Evolutionary conservation across 2,888 invertebrate species (phyloP).

Genomic region (Tricholauxania praeusta): DNA sequence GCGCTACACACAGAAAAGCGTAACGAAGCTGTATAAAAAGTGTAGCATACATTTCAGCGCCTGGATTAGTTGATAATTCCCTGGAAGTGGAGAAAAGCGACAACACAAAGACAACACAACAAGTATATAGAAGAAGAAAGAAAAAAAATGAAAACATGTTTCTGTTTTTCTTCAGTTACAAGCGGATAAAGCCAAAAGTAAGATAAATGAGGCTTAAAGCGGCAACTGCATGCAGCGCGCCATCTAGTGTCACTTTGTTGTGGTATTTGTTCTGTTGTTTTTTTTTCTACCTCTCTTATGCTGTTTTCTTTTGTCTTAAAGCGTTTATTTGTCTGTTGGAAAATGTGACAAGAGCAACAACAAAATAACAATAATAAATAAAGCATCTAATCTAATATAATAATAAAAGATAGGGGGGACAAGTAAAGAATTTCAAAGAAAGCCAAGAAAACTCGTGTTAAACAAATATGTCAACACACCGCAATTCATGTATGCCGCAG

Average conservation of each 20-base stretch:
- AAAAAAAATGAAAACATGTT: constrained; percentile 7
- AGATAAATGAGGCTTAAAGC: constrained; percentile 29
- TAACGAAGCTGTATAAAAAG: neutral
- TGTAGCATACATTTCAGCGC: constrained; percentile 23
- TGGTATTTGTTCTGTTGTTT: neutral
- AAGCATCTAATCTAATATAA: neutral
- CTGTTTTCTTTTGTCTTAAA: neutral
- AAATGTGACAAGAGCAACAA: constrained; percentile 12
- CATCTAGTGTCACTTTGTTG: constrained; percentile 7
- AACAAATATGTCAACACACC: constrained; percentile 8
- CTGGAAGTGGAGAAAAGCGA: neutral
- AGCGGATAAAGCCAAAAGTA: constrained; percentile 27
- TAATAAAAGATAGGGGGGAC: neutral
- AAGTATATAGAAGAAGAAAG: neutral
- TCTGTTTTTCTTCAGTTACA: constrained; percentile 16
- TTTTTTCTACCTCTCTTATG: neutral
- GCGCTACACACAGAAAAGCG: neutral
- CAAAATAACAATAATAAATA: constrained; percentile 17
- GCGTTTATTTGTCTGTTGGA: neutral
- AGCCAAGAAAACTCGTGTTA: neutral
- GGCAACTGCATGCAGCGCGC: neutral
- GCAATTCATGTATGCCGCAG: neutral
- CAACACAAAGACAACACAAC: neutral
- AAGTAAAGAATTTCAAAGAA: neutral
- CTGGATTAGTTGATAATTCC: constrained; percentile 15